phyloP scores from a whole-genome alignment of 1,140 invertebrate species.

The Ceratosolen fusciceps region DNA sequence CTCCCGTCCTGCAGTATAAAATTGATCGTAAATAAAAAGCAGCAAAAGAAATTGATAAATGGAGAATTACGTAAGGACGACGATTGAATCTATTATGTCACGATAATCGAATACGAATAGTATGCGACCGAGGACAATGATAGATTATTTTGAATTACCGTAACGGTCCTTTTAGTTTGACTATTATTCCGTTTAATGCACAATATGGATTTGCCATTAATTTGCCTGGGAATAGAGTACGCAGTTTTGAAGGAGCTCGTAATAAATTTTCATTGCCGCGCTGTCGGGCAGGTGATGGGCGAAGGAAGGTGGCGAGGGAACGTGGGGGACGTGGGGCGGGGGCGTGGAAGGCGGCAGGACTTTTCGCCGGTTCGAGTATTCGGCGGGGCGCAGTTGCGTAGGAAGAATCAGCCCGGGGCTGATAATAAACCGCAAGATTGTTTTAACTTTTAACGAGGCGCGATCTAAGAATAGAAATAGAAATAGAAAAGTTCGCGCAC shows the following conservation, averaged over 20 bases:
- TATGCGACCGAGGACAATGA: too few relatives aligned
- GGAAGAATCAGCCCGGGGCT: too few relatives aligned
- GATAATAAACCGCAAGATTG: slow-evolving; percentile 29
- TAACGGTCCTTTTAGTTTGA: too few relatives aligned
- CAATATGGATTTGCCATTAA: not conserved
- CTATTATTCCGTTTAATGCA: too few relatives aligned
- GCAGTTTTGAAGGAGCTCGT: not conserved
- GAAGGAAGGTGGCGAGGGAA: too few relatives aligned
- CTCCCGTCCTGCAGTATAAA: slow-evolving; percentile 55
- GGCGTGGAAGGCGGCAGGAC: too few relatives aligned
- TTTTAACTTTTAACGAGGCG: slow-evolving; percentile 46
- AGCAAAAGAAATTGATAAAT: not conserved
- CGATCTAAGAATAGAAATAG: slow-evolving; percentile 47
- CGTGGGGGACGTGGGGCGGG: too few relatives aligned
- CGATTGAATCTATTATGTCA: too few relatives aligned
- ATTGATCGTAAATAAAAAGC: not conserved
- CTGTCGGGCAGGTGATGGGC: not conserved
- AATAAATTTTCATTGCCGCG: not conserved
- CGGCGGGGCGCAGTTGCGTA: too few relatives aligned
- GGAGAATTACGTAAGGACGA: too few relatives aligned
- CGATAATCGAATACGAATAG: not conserved
- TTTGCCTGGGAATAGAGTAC: not conserved
- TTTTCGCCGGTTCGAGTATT: slow-evolving; percentile 15
- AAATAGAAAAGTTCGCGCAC: slow-evolving; percentile 32
- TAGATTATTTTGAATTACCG: too few relatives aligned